Evolutionary conservation across 1,140 invertebrate genomes (phyloP), one percentile per base, ranked within the genome.

Genomic region (Platyscapa corneri): DNA sequence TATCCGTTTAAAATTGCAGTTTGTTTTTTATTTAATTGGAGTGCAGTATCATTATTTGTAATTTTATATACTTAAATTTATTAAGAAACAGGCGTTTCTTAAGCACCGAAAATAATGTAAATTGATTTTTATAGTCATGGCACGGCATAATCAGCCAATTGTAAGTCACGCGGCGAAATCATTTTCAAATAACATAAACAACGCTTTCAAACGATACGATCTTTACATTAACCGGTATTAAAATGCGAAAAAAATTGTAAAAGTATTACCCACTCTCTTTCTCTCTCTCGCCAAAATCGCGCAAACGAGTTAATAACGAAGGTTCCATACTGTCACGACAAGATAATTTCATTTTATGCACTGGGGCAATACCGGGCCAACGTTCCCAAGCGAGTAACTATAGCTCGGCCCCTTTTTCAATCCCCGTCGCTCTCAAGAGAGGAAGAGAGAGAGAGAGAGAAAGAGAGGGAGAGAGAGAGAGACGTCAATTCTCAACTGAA

Each of bases 281-380:
- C 14, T 53, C 7, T 16, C 80, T 23, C 67, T 72, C 60, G 23
- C 20, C 72, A 60, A 82, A 86, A 78, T 88, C 84, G 87, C 79
- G 86, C 87, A 89, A 88, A 89, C 85, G 87, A 89, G 89, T 90
- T 90, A 89, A 90, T 91, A 90, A 90, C 87, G 86, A 82, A 86
- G 34, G 64, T 60, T 82, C 89, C 87, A 77, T 85, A 76, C 86
- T 86, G 82, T 86, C 86, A 84, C 82, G 85, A 88, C 87, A 86
- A 87, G 87, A 90, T 90, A 88, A 90, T 90, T 89, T 89, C 87
- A 89, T 90, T 89, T 89, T 88, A 90, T 90, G 88, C 89, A 88
- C 83, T 86, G 83, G 85, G 84, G 87, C 88, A 86, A 86, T 83
- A 86, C 86, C 86, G 86, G 82, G 34, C 49, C 77, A 86, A 87